Base-by-base conservation (phyloP, 2,797 vertebrate species). In the Cynodonichthys magdalenae region DNA sequence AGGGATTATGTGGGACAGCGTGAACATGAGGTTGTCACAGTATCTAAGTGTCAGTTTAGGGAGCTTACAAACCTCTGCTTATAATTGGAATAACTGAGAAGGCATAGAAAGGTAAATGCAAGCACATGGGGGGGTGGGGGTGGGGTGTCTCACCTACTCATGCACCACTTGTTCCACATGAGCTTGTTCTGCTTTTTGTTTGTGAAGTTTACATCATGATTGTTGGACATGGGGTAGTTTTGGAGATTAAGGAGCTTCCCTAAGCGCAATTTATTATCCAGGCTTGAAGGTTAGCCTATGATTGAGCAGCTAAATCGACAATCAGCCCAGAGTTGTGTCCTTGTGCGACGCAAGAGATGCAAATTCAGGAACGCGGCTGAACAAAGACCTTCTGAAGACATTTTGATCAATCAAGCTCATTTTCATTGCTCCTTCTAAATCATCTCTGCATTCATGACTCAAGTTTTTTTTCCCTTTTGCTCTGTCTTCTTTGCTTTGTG, bases 1-100 rank as follows among this genome's bases (percentile, higher is more conserved):
- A 47, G 48, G 42, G 71, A 45, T 63, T 59, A 53, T 66, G 64
- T 69, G 46, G 53, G 66, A 75, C 77, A 67, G 69, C 53, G 28
- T 48, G 45, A 73, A 63, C 66, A 42, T 1, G 14, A 44, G 27
- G 53, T 17, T 56, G 42, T 75, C 39, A 53, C 52, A 19, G 44
- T 24, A 28, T 48, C 57, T 17, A 27, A 56, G 52, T 64, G 59
- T 65, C 29, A 58, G 42, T 80, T 70, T 60, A 17, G 34, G 74
- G 53, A 74, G 29, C 41, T 54, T 52, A 69, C 34, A 74, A 69
- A 54, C 19, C 65, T 20, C 53, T 14, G 18, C 46, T 53, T 59
- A 47, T 74, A 79, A 72, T 45, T 67, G 51, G 52, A 53, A 20
- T 50, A 52, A 66, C 58, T 53, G 20, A 62, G 12, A 18, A 18